These are phyloP conservation scores for Rhopalosiphum nymphaeae DNA, from an alignment of 2,888 invertebrate species.

Conservation along the genomic window DNA sequence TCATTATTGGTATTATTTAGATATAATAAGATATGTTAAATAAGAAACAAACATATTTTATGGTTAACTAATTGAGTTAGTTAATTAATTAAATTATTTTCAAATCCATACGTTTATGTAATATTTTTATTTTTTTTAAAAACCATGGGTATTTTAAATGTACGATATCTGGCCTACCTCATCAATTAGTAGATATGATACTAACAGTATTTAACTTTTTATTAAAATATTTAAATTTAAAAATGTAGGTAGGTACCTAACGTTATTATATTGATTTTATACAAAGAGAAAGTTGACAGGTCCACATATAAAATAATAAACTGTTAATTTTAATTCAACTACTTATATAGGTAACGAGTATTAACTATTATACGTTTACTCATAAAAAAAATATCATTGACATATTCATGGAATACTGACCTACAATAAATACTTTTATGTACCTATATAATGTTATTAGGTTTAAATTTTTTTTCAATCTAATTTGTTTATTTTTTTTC, in stretches of 20 bases:
- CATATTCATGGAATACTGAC: not conserved
- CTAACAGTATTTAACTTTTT: not conserved
- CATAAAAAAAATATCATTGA: slow-evolving; percentile 18
- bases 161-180: no score
- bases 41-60: not conserved
- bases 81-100: not conserved
- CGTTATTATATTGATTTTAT: not conserved
- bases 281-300: slow-evolving; percentile 10
- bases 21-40: not conserved
- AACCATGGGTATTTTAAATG: not conserved
- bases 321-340: slow-evolving; percentile 5
- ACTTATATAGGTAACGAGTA: not conserved
- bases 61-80: not conserved
- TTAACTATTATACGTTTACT: not conserved
- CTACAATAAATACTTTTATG: not conserved
- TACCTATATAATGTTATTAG: not conserved
- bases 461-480: not conserved
- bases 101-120: not conserved
- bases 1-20: not conserved
- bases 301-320: slow-evolving; percentile 29
- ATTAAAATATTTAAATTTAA: not conserved
- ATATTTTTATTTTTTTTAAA: not conserved
- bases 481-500: not conserved
- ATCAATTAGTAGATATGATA: not conserved
- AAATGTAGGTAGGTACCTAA: not conserved